Evolutionary conservation across 2,113 vertebrate genomes (phyloP), one percentile per base, ranked within the genome.

Genomic region (Odocoileus hemionus): DNA sequence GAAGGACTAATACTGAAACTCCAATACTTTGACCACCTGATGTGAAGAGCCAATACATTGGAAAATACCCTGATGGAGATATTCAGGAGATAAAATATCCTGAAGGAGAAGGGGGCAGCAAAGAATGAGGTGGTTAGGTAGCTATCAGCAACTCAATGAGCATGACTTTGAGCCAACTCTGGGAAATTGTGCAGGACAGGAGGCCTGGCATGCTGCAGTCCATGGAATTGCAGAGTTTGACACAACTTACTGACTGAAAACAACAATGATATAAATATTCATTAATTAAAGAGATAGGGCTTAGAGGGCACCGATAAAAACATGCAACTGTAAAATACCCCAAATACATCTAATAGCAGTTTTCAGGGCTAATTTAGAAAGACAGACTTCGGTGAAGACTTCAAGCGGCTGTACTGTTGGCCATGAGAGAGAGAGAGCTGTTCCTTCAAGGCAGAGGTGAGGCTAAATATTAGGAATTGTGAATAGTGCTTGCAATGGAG

Each of bases 291-390:
- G 57, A 54, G 50, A 43, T n/a, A 43, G 36, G 5, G 2, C 15
- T 85, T 78, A 98, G 91, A 19, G 95, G 17, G 21, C 83, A 54
- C 74, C 61, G 58, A 11, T 85, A 50, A 95, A 95, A 96, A 54
- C 57, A 82, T 83, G 60, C 23, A 50, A 70, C 36, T 80, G 13
- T 60, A 50, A 94, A 87, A 19, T 79, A 28, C 12, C 21, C 17
- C 85, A 84, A 64, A 85, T 17, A 80, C 45, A 89, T 95, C 19
- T 39, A 74, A 47, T 39, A 55, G 36, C 4, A 39, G 2, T 43
- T 57, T 87, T 50, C 64, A 86, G 43, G 52, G 54, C 17, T 64
- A 52, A 95, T 85, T 95, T 84, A 76, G 83, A 89, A 85, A 87
- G 80, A 55, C 12, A 45, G 50, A 5, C 30, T 94, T 94, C 25